Evolutionary conservation across 2,113 vertebrate genomes (phyloP).

Genomic region (Leiothrix lutea): DNA sequence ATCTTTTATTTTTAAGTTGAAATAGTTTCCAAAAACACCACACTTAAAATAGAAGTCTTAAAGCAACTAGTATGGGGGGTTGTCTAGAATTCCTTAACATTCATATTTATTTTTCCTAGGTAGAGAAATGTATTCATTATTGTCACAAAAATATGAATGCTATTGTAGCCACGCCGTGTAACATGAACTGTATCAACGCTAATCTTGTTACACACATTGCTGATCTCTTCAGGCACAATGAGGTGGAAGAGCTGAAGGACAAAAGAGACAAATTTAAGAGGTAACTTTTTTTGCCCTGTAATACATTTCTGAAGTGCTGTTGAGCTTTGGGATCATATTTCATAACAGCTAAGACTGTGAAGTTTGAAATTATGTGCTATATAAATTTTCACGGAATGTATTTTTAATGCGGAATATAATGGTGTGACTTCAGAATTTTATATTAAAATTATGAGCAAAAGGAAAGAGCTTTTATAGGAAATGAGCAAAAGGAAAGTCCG

Average conservation of each 20-base stretch:
- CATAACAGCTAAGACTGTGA: background rate
- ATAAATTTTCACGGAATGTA: background rate
- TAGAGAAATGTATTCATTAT: constrained; percentile 92
- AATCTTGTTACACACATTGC: constrained; percentile 88
- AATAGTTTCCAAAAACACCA: background rate
- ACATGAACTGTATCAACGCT: constrained; percentile 98
- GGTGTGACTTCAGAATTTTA: background rate
- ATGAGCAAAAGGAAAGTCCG: background rate
- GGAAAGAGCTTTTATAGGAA: background rate
- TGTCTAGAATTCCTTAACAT: background rate
- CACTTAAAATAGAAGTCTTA: background rate
- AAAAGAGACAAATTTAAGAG: constrained; percentile 98
- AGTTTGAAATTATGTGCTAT: background rate
- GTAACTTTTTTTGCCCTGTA: constrained; percentile 63
- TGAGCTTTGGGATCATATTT: background rate
- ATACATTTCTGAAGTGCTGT: background rate
- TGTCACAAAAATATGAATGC: constrained; percentile 96
- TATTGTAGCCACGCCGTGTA: constrained; percentile 93
- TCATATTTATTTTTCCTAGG: constrained; percentile 72
- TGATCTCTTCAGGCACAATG: constrained; percentile 90
- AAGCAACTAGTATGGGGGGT: background rate
- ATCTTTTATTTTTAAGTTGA: background rate
- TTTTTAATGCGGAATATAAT: background rate
- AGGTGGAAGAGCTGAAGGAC: constrained; percentile 93
- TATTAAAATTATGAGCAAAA: background rate